Evolutionary conservation across 2,797 vertebrate genomes (phyloP).

Genomic region (Pangasius krempfi): DNA sequence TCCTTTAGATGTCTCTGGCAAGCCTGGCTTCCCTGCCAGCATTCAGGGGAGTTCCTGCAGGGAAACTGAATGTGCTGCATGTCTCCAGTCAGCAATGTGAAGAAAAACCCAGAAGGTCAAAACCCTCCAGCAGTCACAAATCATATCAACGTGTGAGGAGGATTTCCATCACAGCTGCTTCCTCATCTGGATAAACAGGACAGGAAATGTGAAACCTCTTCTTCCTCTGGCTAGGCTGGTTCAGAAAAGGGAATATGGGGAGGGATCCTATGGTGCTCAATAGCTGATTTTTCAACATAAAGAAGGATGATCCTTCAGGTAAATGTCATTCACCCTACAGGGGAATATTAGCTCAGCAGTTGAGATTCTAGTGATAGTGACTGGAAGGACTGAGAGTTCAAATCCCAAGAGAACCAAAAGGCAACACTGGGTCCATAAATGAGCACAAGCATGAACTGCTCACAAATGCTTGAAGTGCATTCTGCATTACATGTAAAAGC

Average conservation of each 20-base stretch:
- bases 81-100: slow-evolving; percentile 36
- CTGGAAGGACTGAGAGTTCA: background rate
- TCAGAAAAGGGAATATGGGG: slow-evolving; percentile 35
- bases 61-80: slow-evolving; percentile 32
- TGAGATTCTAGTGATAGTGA: background rate
- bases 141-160: slow-evolving; percentile 47
- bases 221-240: slow-evolving; percentile 32
- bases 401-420: background rate
- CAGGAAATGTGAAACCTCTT: slow-evolving; percentile 39
- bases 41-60: slow-evolving; percentile 48
- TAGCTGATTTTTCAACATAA: slow-evolving; percentile 29
- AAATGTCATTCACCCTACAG: background rate
- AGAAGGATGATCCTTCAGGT: background rate
- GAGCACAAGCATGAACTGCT: background rate
- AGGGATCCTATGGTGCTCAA: slow-evolving; percentile 25
- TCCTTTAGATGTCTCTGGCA: slow-evolving; percentile 48
- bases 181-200: slow-evolving; percentile 54
- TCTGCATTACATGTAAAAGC: background rate
- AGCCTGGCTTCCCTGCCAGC: slow-evolving; percentile 37
- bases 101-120: slow-evolving; percentile 52
- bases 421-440: background rate
- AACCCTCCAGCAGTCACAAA: slow-evolving; percentile 54
- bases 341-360: background rate
- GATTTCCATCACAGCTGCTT: slow-evolving; percentile 56
- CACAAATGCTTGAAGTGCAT: background rate